Conservation (phyloP, 2,113 vertebrate genomes). For the Gambusia affinis region DNA sequence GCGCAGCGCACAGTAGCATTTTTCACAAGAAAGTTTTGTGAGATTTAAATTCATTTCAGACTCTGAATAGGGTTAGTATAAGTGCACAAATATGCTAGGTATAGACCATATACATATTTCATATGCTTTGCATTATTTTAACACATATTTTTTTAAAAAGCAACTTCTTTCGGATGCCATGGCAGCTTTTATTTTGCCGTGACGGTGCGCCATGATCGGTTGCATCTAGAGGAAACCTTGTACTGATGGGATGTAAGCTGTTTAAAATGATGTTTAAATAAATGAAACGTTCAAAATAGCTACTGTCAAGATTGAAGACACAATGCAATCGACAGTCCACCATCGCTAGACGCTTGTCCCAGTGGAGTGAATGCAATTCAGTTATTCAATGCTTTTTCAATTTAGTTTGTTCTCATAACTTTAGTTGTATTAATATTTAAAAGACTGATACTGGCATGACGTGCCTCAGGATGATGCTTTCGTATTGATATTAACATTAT, state of each 20-base stretch:
- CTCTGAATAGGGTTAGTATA: no score
- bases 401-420: neutral
- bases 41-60: no score
- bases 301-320: neutral
- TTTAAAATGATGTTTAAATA: neutral
- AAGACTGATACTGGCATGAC: neutral
- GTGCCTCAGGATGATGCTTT: neutral
- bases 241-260: neutral
- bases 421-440: neutral
- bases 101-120: no score
- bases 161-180: no score
- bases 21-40: no score
- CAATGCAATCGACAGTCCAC: neutral
- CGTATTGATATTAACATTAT: neutral
- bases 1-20: no score
- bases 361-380: neutral
- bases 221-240: no score
- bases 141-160: no score
- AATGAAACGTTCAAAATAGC: neutral
- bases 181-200: no score
- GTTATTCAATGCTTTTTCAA: neutral
- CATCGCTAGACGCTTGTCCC: neutral
- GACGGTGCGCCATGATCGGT: no score
- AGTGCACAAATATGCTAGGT: no score
- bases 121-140: no score